Conservation (phyloP, 2,888 invertebrate species). For the Caenorhabditis plicata region DNA sequence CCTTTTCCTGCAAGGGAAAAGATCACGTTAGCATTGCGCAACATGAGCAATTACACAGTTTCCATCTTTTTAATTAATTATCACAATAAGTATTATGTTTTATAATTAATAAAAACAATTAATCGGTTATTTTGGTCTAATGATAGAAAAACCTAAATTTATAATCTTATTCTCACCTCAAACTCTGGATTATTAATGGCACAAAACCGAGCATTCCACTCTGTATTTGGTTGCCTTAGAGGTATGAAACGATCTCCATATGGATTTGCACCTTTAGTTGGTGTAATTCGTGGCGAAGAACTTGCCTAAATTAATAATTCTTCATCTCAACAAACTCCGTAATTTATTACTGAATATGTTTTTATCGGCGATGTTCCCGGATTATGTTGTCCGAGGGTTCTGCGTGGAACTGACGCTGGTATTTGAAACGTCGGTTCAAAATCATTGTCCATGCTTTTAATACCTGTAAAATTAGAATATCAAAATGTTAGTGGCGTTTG, state of each 20-base stretch:
- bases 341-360: slow-evolving; percentile 22
- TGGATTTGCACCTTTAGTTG: slow-evolving; percentile 54
- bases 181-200: slow-evolving; percentile 37
- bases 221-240: slow-evolving; percentile 47
- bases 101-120: no score
- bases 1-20: no score
- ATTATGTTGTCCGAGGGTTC: slow-evolving; percentile 39
- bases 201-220: slow-evolving; percentile 63
- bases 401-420: slow-evolving; percentile 11
- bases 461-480: no score
- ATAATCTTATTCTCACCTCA: slow-evolving; percentile 3
- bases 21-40: no score
- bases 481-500: no score
- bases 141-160: background rate
- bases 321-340: background rate
- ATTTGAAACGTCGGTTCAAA: slow-evolving; percentile 11
- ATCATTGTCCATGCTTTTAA: no score
- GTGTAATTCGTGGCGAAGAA: slow-evolving; percentile 67
- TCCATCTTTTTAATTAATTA: no score
- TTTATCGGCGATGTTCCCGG: slow-evolving; percentile 25
- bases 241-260: slow-evolving; percentile 60
- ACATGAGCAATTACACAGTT: no score
- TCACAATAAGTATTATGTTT: no score
- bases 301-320: no score
- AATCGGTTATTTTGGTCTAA: background rate